Percentiles rank a stretch among this genome's conserved stretches.
Evolutionary conservation across 64 coral and sea anemone genomes (phyloP).

Genomic region (Astreopora myriophthalma): DNA sequence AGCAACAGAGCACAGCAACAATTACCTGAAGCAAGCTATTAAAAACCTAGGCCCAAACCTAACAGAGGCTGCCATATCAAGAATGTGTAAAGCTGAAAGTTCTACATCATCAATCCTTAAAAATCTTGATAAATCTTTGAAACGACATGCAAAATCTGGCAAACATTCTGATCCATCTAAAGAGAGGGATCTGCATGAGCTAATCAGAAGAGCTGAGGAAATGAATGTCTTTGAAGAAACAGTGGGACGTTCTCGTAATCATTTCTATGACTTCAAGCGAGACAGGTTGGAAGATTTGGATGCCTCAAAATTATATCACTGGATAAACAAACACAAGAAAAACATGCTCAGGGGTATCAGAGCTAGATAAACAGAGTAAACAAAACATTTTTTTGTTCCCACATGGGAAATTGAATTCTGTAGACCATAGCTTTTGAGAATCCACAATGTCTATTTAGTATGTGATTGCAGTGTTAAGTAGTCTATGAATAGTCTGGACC

Average conservation of each 20-base stretch:
- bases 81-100: slow-evolving; percentile 55
- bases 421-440: background rate
- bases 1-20: slow-evolving; percentile 63
- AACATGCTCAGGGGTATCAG: slow-evolving; percentile 41
- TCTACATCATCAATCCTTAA: slow-evolving; percentile 25
- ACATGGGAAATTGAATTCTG: background rate
- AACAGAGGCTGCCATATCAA: slow-evolving; percentile 42
- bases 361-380: slow-evolving; percentile 38
- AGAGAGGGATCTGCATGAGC: slow-evolving; percentile 42
- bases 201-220: slow-evolving; percentile 42
- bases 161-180: slow-evolving; percentile 25
- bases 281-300: slow-evolving; percentile 40
- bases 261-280: slow-evolving; percentile 37
- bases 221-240: slow-evolving; percentile 26
- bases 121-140: slow-evolving; percentile 45
- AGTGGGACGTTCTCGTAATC: slow-evolving; percentile 28
- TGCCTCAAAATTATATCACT: slow-evolving; percentile 38
- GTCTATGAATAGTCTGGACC: background rate
- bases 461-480: background rate
- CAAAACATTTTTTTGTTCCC: background rate
- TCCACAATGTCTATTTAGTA: background rate
- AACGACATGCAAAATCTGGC: slow-evolving; percentile 36
- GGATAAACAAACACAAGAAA: slow-evolving; percentile 48
- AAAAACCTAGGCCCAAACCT: slow-evolving; percentile 71
- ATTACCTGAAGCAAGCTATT: slow-evolving; percentile 54